phyloP scores from a whole-genome alignment of 2,113 vertebrate species.

The Semicossyphus pulcher region DNA sequence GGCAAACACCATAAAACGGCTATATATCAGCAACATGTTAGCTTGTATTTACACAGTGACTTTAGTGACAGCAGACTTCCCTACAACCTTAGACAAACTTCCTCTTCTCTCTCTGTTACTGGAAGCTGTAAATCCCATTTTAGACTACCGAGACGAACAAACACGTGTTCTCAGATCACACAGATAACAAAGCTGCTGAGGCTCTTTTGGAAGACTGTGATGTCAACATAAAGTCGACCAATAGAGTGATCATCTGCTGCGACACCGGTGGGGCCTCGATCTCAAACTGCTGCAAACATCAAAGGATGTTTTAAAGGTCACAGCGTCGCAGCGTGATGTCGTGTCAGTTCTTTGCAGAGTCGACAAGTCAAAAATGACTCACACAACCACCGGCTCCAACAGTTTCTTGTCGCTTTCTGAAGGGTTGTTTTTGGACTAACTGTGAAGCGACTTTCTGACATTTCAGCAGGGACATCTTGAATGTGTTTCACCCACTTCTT shows the following conservation, averaged over 20 bases:
- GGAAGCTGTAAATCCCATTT: not conserved
- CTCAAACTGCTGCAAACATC: not conserved
- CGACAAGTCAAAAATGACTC: too few relatives aligned
- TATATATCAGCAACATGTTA: not conserved
- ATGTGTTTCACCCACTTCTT: not conserved
- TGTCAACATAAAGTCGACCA: not conserved
- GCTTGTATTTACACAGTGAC: not conserved
- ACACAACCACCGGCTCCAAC: too few relatives aligned
- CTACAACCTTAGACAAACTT: conserved; percentile 19
- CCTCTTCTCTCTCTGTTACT: conserved; percentile 19
- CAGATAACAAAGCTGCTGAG: not conserved
- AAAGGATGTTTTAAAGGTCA: not conserved
- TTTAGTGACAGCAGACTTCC: conserved; percentile 10
- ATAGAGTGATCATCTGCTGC: too few relatives aligned
- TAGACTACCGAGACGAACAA: not conserved
- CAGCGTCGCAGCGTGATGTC: too few relatives aligned
- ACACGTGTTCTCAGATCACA: not conserved
- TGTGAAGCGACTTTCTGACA: not conserved
- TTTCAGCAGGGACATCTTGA: not conserved
- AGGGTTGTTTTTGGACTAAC: not conserved
- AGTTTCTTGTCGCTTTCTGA: too few relatives aligned
- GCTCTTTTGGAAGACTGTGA: not conserved
- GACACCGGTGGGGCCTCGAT: not conserved
- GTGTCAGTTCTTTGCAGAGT: too few relatives aligned
- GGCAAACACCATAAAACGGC: too few relatives aligned